phyloP scores from a whole-genome alignment of 2,797 vertebrate genomes.

The Dipus sagitta region DNA sequence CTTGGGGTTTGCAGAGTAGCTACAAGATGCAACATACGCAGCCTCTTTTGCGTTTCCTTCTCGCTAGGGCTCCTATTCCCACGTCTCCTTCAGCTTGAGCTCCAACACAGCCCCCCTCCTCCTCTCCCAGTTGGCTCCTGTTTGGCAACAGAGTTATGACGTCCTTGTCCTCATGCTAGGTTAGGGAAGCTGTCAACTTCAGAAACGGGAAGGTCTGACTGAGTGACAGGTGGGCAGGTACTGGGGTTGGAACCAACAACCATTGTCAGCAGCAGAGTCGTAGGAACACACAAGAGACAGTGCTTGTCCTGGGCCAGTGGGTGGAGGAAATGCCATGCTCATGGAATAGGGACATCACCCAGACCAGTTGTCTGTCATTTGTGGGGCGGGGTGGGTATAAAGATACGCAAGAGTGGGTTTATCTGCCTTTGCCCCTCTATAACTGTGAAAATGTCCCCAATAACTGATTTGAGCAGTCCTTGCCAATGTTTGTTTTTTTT shows the following conservation, averaged over 20 bases:
- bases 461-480: background rate
- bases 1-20: background rate
- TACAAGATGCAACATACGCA: background rate
- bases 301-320: background rate
- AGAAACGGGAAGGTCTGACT: slow-evolving; percentile 61
- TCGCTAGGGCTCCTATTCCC: background rate
- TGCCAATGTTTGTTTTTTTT: background rate
- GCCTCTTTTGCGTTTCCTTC: background rate
- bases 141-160: slow-evolving; percentile 26
- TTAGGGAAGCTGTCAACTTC: slow-evolving; percentile 49
- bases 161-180: background rate
- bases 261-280: slow-evolving; percentile 6
- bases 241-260: background rate
- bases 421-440: background rate
- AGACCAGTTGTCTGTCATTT: too few relatives aligned
- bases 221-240: background rate
- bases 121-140: background rate
- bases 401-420: background rate
- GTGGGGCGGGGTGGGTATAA: background rate
- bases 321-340: background rate
- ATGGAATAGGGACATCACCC: background rate
- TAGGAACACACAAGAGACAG: background rate
- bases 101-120: rapidly evolving
- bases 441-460: background rate
- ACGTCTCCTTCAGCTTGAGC: rapidly evolving